phyloP scores from a whole-genome alignment of 1,140 invertebrate genomes.

The Oreohelix idahoensis region DNA sequence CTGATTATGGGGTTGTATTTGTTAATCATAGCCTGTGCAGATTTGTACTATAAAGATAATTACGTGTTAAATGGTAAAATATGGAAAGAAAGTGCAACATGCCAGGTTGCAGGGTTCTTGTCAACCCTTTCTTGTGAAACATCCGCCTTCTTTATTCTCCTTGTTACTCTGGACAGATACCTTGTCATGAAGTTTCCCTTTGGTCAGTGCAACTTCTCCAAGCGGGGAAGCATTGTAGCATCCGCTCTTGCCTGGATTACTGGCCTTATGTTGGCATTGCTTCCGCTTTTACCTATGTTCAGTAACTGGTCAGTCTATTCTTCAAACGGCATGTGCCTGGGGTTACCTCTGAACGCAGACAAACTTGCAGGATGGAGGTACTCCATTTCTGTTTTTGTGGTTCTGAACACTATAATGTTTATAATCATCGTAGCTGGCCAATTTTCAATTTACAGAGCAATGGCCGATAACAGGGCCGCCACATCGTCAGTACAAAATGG shows the following conservation, averaged over 20 bases:
- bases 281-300: background rate
- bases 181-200: constrained; percentile 60
- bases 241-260: background rate
- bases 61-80: constrained; percentile 55
- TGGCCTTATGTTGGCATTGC: background rate
- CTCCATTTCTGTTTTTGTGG: constrained; percentile 35
- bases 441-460: background rate
- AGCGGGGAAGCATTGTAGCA: background rate
- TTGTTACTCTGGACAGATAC: constrained; percentile 57
- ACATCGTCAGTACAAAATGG: constrained; percentile 41
- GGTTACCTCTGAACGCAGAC: constrained; percentile 25
- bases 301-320: background rate
- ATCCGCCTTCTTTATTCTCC: constrained; percentile 41
- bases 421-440: constrained; percentile 39
- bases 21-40: constrained; percentile 56
- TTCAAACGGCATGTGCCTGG: constrained; percentile 16
- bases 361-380: constrained; percentile 20
- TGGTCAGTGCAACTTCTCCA: constrained; percentile 21
- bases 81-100: constrained; percentile 55
- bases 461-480: background rate
- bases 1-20: constrained; percentile 68
- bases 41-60: constrained; percentile 43
- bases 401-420: constrained; percentile 38
- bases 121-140: constrained; percentile 53
- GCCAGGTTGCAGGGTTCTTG: constrained; percentile 60